A percentile compares a stretch with the other conserved stretches of the same genome.
phyloP scores from a whole-genome alignment of 2,113 vertebrate genomes.

The Pseudolaguvia tuberculata region DNA sequence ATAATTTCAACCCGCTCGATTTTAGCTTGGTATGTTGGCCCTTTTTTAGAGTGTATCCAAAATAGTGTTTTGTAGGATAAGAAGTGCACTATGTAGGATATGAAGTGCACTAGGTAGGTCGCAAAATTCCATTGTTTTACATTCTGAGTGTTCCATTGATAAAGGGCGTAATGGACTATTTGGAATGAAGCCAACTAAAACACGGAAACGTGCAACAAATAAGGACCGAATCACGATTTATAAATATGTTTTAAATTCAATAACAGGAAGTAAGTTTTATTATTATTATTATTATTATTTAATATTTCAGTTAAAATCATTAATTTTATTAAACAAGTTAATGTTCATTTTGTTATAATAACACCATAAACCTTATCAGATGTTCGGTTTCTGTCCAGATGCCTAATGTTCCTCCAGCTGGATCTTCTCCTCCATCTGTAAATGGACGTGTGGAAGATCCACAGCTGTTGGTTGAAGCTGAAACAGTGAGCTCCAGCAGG shows the following conservation, averaged over 20 bases:
- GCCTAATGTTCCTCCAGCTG: slow-evolving; percentile 35
- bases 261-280: not conserved
- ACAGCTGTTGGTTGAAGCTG: not conserved
- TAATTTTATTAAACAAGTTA: not conserved
- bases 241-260: not conserved
- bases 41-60: not conserved
- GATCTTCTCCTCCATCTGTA: slow-evolving; percentile 38
- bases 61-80: not conserved
- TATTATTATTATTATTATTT: too few species aligned
- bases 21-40: not conserved
- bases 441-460: slow-evolving; percentile 36
- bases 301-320: too few species aligned
- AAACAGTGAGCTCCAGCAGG: not conserved
- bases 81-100: not conserved
- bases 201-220: not conserved
- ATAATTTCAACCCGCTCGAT: not conserved
- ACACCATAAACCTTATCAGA: too few species aligned
- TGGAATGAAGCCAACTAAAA: not conserved
- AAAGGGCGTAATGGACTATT: not conserved
- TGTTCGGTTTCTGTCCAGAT: slow-evolving; percentile 39
- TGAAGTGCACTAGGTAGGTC: not conserved
- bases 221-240: not conserved
- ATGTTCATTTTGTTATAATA: too few species aligned
- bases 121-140: not conserved
- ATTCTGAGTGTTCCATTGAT: not conserved